Conservation (phyloP, 2,888 invertebrate genomes). For the Hydriomena furcata region DNA sequence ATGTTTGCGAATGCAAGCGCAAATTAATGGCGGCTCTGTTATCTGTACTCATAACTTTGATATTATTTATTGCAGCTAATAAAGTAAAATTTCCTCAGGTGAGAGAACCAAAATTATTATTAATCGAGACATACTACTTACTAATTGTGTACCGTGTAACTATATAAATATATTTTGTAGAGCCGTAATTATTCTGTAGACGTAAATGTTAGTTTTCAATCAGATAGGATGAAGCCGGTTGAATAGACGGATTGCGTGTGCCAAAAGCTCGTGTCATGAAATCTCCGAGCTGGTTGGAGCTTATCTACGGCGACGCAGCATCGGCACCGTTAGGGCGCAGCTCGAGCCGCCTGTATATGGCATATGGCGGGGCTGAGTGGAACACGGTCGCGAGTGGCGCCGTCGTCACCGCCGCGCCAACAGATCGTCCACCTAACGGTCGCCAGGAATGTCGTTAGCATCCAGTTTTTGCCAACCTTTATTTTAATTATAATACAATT, state of each 20-base stretch:
- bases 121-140: not conserved
- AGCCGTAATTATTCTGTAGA: not conserved
- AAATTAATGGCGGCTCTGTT: constrained; percentile 34
- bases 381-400: constrained; percentile 36
- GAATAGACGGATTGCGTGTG: constrained; percentile 28
- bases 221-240: constrained; percentile 4
- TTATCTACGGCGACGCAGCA: constrained; percentile 45
- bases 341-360: constrained; percentile 38
- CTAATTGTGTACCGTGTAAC: not conserved
- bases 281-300: constrained; percentile 41
- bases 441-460: constrained; percentile 71
- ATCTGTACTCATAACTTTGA: constrained; percentile 32
- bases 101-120: not conserved
- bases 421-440: constrained; percentile 72
- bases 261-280: constrained; percentile 44
- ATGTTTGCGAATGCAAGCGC: constrained; percentile 29
- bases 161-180: not conserved
- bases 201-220: constrained; percentile 9
- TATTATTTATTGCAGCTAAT: constrained; percentile 31
- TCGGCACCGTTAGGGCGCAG: constrained; percentile 57
- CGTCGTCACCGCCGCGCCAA: constrained; percentile 41
- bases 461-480: constrained; percentile 65
- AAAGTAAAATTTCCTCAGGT: constrained; percentile 19
- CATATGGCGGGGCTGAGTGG: constrained; percentile 39
- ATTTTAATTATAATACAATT: constrained; percentile 61